Percentiles rank a stretch among this genome's conserved stretches.
Evolutionary conservation across 2,113 vertebrate species (phyloP).

Genomic region (Anolis carolinensis): DNA sequence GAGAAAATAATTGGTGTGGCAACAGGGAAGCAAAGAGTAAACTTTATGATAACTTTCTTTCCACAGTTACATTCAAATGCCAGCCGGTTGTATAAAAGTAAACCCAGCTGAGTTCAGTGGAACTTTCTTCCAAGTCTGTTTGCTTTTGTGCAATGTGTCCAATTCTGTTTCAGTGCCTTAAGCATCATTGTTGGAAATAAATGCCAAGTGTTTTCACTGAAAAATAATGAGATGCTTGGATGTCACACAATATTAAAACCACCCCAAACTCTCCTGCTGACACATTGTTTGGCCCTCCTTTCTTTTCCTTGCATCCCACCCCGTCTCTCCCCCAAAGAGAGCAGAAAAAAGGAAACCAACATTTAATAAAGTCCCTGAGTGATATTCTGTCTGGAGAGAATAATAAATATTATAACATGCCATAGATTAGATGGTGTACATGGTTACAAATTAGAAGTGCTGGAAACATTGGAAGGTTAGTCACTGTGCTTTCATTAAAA

Average conservation of each 20-base stretch:
- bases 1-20: conserved; percentile 15
- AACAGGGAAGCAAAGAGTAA: conserved; percentile 23
- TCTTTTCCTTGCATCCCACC: neutral
- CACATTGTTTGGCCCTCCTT: conserved; percentile 36
- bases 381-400: conserved; percentile 10
- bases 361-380: conserved; percentile 1
- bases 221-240: conserved; percentile 20
- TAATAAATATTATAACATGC: neutral
- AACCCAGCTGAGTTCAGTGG: neutral
- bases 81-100: neutral
- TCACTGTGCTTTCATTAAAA: neutral
- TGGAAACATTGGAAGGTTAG: neutral
- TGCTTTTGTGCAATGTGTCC: neutral
- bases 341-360: neutral
- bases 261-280: conserved; percentile 15
- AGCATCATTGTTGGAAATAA: conserved; percentile 25
- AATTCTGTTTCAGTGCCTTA: conserved; percentile 43
- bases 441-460: conserved; percentile 33
- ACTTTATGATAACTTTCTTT: neutral
- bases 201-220: conserved; percentile 21
- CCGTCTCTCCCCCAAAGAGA: neutral
- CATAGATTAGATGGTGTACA: conserved; percentile 13
- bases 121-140: neutral
- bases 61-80: neutral
- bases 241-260: neutral